Evolutionary conservation across 1,140 invertebrate genomes (phyloP).

Genomic region (Bursaphelenchus mucronatus): DNA sequence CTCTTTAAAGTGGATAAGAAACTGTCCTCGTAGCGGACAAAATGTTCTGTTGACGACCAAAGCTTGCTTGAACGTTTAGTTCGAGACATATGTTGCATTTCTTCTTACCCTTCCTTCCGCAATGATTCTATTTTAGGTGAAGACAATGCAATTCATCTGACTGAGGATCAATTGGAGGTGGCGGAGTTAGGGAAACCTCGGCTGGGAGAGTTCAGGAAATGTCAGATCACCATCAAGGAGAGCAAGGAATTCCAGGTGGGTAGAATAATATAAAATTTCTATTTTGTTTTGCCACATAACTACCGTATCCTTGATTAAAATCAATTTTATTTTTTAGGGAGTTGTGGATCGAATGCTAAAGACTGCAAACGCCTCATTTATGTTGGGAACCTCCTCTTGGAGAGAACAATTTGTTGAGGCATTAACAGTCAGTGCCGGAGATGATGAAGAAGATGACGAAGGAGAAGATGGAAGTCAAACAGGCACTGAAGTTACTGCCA

Average conservation of each 20-base stretch:
- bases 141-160: slow-evolving; percentile 63
- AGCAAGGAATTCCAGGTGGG: slow-evolving; percentile 94
- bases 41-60: too few relatives aligned
- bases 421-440: slow-evolving; percentile 77
- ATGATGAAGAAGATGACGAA: slow-evolving; percentile 62
- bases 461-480: slow-evolving; percentile 65
- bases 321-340: slow-evolving; percentile 68
- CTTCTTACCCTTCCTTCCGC: too few relatives aligned
- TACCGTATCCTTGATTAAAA: background rate
- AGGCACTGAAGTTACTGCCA: slow-evolving; percentile 55
- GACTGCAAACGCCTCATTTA: slow-evolving; percentile 84
- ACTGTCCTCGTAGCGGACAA: too few relatives aligned
- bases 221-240: slow-evolving; percentile 85
- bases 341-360: slow-evolving; percentile 95
- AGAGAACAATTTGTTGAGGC: slow-evolving; percentile 96
- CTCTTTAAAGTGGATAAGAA: too few relatives aligned
- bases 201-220: slow-evolving; percentile 76
- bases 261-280: background rate
- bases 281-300: background rate
- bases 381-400: slow-evolving; percentile 93
- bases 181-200: slow-evolving; percentile 79
- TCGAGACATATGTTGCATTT: too few relatives aligned
- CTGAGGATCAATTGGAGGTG: slow-evolving; percentile 73
- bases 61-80: too few relatives aligned
- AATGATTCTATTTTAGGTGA: slow-evolving; percentile 12